Evolutionary conservation across 2,797 vertebrate species (phyloP), one percentile per base, ranked within the genome.

Genomic region (Buceros bicornis): DNA sequence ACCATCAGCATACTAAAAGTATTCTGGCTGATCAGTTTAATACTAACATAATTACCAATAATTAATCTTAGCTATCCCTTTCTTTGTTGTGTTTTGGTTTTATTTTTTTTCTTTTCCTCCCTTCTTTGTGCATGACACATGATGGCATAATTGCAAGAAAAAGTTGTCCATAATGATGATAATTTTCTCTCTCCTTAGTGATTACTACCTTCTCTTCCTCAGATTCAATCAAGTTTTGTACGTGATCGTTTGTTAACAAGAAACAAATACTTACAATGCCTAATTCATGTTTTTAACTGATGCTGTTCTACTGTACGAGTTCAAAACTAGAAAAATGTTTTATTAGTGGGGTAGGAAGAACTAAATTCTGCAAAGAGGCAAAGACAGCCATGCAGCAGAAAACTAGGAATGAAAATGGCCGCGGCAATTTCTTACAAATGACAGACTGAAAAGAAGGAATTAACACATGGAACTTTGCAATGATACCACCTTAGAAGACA

Each of bases 401-500:
- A 84, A 60, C 50, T 28, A 73, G 56, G 11, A 92, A 29, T 42
- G 35, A 57, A 77, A 89, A 82, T 8, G 24, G 50, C 64, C 81
- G 28, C 33, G 48, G 77, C 45, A 54, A 77, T 83, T 72, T 94
- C 33, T 84, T 61, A 73, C 6, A 93, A 93, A 89, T 14, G 56
- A 90, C 40, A 57, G 28, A 40, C 21, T 73, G 57, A 84, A 91
- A 90, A 86, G 50, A 81, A 81, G 18, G 28, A 87, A 93, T 58
- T 62, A 89, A 60, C 48, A 83, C 20, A 25, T 21, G 24, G 13
- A 87, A 57, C 22, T 80, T 73, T n/a, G 79, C 51, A 90, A 40
- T 35, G 13, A 53, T 29, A 65, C 0, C 3, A 89, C 51, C 53
- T 91, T 82, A 92, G 89, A 22, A 85, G 48, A 64, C 11, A 64